Evolutionary conservation across 2,113 vertebrate genomes (phyloP), one percentile per base, ranked within the genome.

Genomic region (Lampris incognitus): DNA sequence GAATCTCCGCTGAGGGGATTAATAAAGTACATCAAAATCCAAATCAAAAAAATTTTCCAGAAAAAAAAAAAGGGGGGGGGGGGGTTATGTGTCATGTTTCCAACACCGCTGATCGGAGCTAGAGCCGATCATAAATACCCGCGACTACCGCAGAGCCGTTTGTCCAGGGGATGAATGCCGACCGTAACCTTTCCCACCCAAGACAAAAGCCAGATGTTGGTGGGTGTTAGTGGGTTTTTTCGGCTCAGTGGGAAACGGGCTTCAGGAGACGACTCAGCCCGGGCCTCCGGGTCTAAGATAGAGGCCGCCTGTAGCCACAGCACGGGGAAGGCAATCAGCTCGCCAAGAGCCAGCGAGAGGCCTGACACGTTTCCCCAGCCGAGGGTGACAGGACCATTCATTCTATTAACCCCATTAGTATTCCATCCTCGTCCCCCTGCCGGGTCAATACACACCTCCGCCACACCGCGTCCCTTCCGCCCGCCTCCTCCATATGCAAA

Each of bases 361-460:
- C 72, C 72, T 24, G 67, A 76, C 74, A 38, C 74, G 83, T 73
- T 84, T 81, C 84, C 79, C 54, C 79, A 83, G 74, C 71, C 78
- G 59, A 73, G 77, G 83, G 85, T 88, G 89, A 90, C 90, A 88
- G 84, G 79, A 41, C 76, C 90, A 92, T 91, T 90, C 91, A 88
- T 91, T 91, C 87, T 81, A 91, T 91, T 90, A 92, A 88, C 84
- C 85, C 86, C 48, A 84, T 92, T 91, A 89, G 91, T 87, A 92
- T 91, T 85, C 91, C 85, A 81, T 86, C 84, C 85, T 78, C 84
- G 87, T 86, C 67, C 58, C 58, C 76, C 2, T 4, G 6, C 78
- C 80, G 75, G 85, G 89, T 91, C 89, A 86, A 89, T 87, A 81
- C 85, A 89, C 88, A 80, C 87, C 90, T 91, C 85, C 87, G 85